Conservation (phyloP, 2,797 vertebrate genomes). For the Cossypha polioptera region DNA sequence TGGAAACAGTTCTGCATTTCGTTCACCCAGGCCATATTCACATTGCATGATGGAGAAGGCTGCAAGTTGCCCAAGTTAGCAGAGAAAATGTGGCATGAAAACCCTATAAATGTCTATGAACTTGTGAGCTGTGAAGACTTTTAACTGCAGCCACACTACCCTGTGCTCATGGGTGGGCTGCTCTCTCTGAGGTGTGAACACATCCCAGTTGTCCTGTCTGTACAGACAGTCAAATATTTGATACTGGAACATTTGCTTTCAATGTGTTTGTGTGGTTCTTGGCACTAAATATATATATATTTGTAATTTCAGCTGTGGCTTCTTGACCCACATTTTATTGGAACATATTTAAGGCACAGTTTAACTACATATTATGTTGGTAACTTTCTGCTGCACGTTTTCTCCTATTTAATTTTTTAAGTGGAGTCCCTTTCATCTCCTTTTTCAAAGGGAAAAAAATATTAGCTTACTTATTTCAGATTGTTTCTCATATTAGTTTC, state of each 20-base stretch:
- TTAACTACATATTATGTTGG: neutral
- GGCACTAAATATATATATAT: neutral
- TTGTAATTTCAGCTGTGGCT: neutral
- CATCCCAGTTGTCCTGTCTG: neutral
- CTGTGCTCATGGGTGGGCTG: neutral
- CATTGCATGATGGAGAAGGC: neutral
- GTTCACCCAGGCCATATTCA: accelerated
- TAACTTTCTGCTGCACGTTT: neutral
- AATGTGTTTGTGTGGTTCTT: neutral
- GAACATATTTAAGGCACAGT: neutral
- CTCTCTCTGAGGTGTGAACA: neutral
- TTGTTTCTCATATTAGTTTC: neutral
- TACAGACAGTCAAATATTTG: neutral
- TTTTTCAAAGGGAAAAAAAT: neutral
- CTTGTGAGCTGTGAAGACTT: neutral
- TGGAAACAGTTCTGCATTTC: neutral
- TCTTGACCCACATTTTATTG: neutral
- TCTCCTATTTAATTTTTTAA: neutral
- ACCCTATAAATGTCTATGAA: neutral
- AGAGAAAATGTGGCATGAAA: neutral
- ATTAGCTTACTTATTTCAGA: neutral
- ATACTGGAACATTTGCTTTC: neutral
- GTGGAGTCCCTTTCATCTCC: neutral
- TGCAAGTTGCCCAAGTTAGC: neutral
- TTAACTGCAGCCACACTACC: neutral